Conservation (phyloP, 1,140 invertebrate species). For the Scaptomyza graminum region DNA sequence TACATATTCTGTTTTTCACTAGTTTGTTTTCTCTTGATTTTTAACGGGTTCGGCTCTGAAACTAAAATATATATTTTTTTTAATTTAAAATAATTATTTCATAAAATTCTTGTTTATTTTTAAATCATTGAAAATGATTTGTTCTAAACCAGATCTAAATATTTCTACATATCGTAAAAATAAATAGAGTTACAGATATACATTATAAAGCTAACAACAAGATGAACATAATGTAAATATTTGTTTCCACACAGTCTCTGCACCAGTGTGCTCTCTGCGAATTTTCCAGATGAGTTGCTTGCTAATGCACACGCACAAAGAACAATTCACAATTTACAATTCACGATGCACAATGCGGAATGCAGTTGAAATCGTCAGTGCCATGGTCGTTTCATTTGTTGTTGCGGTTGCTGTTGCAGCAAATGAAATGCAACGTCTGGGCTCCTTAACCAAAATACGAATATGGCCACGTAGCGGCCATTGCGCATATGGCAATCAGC, state of each 20-base stretch:
- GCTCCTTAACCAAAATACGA: slow-evolving; percentile 20
- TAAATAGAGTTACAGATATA: too few species aligned
- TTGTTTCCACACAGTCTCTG: background rate
- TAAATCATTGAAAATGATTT: too few species aligned
- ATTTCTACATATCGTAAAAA: too few species aligned
- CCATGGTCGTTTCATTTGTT: slow-evolving; percentile 8
- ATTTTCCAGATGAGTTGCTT: slow-evolving; percentile 25
- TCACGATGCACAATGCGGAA: slow-evolving; percentile 39
- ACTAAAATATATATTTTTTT: too few species aligned
- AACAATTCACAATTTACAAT: slow-evolving; percentile 49
- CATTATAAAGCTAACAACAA: too few species aligned
- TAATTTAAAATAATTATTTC: too few species aligned
- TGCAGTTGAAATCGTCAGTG: slow-evolving; percentile 38
- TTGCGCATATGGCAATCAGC: slow-evolving; percentile 71
- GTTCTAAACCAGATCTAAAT: too few species aligned
- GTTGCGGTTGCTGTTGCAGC: slow-evolving; percentile 41
- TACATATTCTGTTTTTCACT: too few species aligned
- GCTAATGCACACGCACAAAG: slow-evolving; percentile 77
- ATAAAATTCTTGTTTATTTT: too few species aligned
- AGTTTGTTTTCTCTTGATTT: too few species aligned
- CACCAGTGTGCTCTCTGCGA: slow-evolving; percentile 20
- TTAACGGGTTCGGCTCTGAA: too few species aligned
- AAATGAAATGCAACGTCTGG: slow-evolving; percentile 66
- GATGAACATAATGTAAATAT: too few species aligned
- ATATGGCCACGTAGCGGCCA: slow-evolving; percentile 72